Conservation (phyloP, 2,113 vertebrate genomes). For the Lagopus leucura region DNA sequence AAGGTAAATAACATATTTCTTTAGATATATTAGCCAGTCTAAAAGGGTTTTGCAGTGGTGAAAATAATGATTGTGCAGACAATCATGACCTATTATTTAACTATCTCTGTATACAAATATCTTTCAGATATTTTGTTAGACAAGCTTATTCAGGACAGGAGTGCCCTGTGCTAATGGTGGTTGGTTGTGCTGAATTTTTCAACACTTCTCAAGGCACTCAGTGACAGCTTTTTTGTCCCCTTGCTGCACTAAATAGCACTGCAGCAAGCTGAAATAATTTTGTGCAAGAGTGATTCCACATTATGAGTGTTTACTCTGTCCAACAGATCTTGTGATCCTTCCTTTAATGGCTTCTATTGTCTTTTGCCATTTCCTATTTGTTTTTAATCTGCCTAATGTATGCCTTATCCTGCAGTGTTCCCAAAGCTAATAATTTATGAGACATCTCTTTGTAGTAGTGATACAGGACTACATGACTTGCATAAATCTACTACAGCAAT, state of each 20-base stretch:
- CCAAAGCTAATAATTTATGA: constrained; percentile 45
- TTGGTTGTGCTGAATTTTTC: neutral
- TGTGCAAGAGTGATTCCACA: constrained; percentile 29
- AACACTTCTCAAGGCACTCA: neutral
- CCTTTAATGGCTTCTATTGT: constrained; percentile 25
- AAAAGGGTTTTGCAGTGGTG: neutral
- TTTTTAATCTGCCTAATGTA: constrained; percentile 65
- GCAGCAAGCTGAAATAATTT: constrained; percentile 10
- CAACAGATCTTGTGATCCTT: constrained; percentile 54
- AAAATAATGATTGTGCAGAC: neutral
- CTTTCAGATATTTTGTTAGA: neutral
- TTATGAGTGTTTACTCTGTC: constrained; percentile 32
- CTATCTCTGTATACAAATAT: neutral
- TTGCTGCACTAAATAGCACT: neutral
- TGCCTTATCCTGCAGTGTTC: constrained; percentile 33
- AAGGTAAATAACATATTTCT: neutral
- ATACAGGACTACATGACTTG: constrained; percentile 53
- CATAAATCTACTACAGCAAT: constrained; percentile 55
- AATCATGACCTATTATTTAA: neutral
- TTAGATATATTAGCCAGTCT: neutral
- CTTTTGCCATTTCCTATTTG: constrained; percentile 50
- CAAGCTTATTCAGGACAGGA: neutral
- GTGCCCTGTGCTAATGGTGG: neutral
- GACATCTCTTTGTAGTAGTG: neutral
- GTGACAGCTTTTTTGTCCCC: neutral